A percentile compares a stretch with the other conserved stretches of the same genome.
Conservation (phyloP, 2,888 invertebrate species). For the Trichogramma evanescens region DNA sequence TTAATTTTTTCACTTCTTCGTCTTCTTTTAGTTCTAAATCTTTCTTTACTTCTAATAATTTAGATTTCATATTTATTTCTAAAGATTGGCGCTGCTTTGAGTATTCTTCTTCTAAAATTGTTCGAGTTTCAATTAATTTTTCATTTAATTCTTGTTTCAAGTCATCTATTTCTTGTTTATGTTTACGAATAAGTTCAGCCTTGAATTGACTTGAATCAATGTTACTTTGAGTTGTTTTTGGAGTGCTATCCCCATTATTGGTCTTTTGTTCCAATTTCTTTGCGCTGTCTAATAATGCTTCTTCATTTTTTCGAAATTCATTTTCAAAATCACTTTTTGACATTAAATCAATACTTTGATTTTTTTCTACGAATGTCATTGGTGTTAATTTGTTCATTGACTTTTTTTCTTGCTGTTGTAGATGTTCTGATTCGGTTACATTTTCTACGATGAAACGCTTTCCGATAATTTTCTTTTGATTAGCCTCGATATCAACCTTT, state of each 20-base stretch:
- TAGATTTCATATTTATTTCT: slow-evolving; percentile 47
- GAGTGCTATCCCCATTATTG: too few relatives aligned
- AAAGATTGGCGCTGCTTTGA: slow-evolving; percentile 47
- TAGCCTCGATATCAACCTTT: slow-evolving; percentile 10
- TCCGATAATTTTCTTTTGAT: slow-evolving; percentile 33
- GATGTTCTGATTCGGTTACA: slow-evolving; percentile 40
- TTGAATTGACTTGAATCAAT: too few relatives aligned
- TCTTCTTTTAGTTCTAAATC: slow-evolving; percentile 48
- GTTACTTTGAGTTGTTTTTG: too few relatives aligned
- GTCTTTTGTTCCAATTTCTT: slow-evolving; percentile 21
- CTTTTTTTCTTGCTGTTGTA: slow-evolving; percentile 34
- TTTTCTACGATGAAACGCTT: slow-evolving; percentile 40
- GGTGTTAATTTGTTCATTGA: slow-evolving; percentile 27
- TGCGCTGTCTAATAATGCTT: slow-evolving; percentile 33
- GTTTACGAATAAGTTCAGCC: slow-evolving; percentile 28
- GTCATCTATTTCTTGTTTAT: slow-evolving; percentile 47
- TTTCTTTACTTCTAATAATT: slow-evolving; percentile 47
- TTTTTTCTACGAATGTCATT: slow-evolving; percentile 33
- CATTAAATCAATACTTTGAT: slow-evolving; percentile 39
- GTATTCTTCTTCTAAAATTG: slow-evolving; percentile 45
- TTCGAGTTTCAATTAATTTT: slow-evolving; percentile 44
- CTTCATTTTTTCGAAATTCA: slow-evolving; percentile 31
- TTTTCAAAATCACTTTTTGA: slow-evolving; percentile 35
- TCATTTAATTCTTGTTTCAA: slow-evolving; percentile 55
- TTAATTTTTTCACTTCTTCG: slow-evolving; percentile 35